Conservation (phyloP, 1,140 invertebrate species). For the Neodiprion virginianus region DNA sequence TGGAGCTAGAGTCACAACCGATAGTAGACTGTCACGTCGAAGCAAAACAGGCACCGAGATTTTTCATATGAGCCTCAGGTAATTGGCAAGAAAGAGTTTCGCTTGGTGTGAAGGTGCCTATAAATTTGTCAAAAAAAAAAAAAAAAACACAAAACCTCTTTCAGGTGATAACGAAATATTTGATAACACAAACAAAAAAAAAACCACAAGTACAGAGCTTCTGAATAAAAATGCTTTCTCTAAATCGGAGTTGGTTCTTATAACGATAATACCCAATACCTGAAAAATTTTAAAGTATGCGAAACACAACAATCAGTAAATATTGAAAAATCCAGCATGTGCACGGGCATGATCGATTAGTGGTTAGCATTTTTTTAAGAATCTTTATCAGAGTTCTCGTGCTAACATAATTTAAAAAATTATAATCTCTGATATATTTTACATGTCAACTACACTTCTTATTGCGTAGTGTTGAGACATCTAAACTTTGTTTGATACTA, state of each 20-base stretch:
- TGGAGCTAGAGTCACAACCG: slow-evolving; percentile 39
- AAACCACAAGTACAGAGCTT: background rate
- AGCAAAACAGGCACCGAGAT: slow-evolving; percentile 61
- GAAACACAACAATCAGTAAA: background rate
- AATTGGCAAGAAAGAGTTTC: slow-evolving; percentile 38
- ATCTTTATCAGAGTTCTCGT: background rate
- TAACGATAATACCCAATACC: background rate
- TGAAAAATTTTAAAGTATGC: background rate
- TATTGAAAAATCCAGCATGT: background rate
- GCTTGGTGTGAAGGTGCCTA: slow-evolving; percentile 42
- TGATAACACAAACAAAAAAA: background rate
- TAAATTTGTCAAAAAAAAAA: slow-evolving; percentile 10
- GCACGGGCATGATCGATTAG: background rate
- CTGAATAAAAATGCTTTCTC: background rate
- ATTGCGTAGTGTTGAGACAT: background rate
- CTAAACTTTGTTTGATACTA: background rate
- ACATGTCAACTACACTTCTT: background rate
- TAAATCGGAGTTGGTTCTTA: background rate
- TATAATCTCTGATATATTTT: background rate
- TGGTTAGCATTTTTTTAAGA: background rate
- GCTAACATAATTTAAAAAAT: background rate
- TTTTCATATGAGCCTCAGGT: slow-evolving; percentile 63
- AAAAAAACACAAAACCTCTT: background rate
- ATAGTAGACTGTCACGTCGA: slow-evolving; percentile 50
- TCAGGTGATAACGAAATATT: background rate